phyloP scores from a whole-genome alignment of 2,797 vertebrate species.

The Neosilurus hyrtlii region DNA sequence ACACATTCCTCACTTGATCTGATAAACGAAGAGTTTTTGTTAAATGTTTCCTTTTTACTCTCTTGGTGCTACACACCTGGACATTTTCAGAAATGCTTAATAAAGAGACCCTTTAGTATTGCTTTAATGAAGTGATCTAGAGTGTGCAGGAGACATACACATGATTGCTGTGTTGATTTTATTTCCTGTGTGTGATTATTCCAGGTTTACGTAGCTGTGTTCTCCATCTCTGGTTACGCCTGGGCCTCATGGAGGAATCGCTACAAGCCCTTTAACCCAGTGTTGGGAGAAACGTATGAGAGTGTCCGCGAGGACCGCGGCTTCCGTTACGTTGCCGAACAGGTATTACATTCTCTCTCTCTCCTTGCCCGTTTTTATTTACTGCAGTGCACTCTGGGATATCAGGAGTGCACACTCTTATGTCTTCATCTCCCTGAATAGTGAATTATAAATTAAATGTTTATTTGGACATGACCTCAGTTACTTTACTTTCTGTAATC shows the following conservation, averaged over 20 bases:
- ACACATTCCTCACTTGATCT: not conserved
- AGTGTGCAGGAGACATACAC: too few species aligned
- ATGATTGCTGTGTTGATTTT: not conserved
- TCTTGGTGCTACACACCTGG: too few species aligned
- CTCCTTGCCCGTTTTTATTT: not conserved
- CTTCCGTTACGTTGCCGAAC: slow-evolving; percentile 85
- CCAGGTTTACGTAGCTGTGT: slow-evolving; percentile 83
- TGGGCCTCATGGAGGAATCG: slow-evolving; percentile 85
- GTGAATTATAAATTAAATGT: not conserved
- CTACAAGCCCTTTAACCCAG: slow-evolving; percentile 91
- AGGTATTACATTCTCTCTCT: slow-evolving; percentile 68
- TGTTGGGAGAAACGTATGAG: slow-evolving; percentile 90
- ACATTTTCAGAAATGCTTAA: not conserved
- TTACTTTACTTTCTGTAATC: not conserved
- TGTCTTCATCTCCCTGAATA: not conserved
- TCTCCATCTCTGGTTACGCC: slow-evolving; percentile 88
- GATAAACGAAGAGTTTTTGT: not conserved
- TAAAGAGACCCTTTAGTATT: not conserved
- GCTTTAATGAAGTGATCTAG: not conserved
- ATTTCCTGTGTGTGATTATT: not conserved
- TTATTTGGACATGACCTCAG: not conserved
- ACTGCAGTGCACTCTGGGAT: not conserved
- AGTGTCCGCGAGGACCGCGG: slow-evolving; percentile 81
- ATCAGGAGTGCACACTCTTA: not conserved
- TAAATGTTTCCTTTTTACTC: not conserved